Evolutionary conservation across 2,797 vertebrate genomes (phyloP), one percentile per base, ranked within the genome.

Genomic region (Enteromius mattozi): DNA sequence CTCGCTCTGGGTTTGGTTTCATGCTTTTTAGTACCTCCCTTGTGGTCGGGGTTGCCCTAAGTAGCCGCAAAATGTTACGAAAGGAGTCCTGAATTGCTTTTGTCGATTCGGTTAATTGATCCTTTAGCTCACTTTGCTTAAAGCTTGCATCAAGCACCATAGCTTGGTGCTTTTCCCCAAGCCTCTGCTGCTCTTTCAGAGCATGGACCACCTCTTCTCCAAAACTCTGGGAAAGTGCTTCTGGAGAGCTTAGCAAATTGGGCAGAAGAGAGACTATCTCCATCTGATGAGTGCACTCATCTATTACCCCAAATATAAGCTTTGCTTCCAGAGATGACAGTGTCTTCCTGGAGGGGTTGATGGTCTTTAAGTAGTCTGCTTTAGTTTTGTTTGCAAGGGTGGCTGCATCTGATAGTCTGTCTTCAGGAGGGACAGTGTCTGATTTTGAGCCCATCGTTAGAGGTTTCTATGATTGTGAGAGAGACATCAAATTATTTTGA

Each of bases 201-300:
- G 87, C 88, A 10, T 10, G 78, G 0, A 33, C 56, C 13, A 95
- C 51, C 19, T 93, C 88, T 1, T 90, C 74, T 0, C 93, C 92
- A 40, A 91, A 59, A 14, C 80, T 13, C 4, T 24, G 24, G 17
- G 89, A 91, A 12, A 86, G 40, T 0, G 5, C 19, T 4, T 93
- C 89, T 0, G 88, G 33, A 9, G 82, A 88, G 30, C 59, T 4
- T 0, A 82, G 65, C 30, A 93, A 2, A 2, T 30, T 0, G 0
- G 94, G 92, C 68, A 99, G 89, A 81, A 94, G 8, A 17, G 92
- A 92, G 83, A 92, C 93, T 69, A 95, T 76, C 89, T 96, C 94
- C 81, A 95, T 88, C 49, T 95, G 94, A 80, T 78, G 68, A 81
- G 96, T 93, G 30, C 95, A 94, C 85, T 96, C 94, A 5, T 97